Conservation (phyloP, 2,888 invertebrate genomes). For the Catocala nupta region DNA sequence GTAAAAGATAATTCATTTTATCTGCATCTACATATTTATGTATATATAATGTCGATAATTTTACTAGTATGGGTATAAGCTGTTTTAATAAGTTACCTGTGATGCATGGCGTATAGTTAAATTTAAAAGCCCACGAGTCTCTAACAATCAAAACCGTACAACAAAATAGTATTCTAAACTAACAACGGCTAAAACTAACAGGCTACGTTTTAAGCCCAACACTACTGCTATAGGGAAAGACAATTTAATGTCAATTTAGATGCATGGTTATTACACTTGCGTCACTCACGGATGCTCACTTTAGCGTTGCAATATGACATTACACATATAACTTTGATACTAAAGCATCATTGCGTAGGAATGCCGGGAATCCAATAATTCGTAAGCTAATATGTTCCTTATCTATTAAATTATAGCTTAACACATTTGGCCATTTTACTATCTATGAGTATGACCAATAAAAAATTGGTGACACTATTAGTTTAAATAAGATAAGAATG, state of each 20-base stretch:
- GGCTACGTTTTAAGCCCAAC: not conserved
- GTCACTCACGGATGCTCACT: constrained; percentile 46
- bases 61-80: too few relatives aligned
- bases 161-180: too few relatives aligned
- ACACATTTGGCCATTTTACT: not conserved
- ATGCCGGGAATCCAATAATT: not conserved
- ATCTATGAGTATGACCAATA: too few relatives aligned
- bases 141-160: too few relatives aligned
- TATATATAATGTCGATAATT: too few relatives aligned
- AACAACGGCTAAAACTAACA: not conserved
- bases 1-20: too few relatives aligned
- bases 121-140: too few relatives aligned
- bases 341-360: constrained; percentile 1
- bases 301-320: constrained; percentile 16
- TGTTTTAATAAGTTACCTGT: too few relatives aligned
- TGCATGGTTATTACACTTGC: constrained; percentile 47
- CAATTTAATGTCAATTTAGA: constrained; percentile 51
- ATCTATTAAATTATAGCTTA: constrained; percentile 1
- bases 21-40: too few relatives aligned
- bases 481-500: constrained; percentile 2
- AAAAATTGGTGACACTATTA: not conserved
- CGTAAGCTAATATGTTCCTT: not conserved
- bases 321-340: constrained; percentile 12
- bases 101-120: too few relatives aligned
- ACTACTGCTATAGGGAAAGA: constrained; percentile 36